phyloP scores from a whole-genome alignment of 1,140 invertebrate species.

The Drosophila chauvacae region DNA sequence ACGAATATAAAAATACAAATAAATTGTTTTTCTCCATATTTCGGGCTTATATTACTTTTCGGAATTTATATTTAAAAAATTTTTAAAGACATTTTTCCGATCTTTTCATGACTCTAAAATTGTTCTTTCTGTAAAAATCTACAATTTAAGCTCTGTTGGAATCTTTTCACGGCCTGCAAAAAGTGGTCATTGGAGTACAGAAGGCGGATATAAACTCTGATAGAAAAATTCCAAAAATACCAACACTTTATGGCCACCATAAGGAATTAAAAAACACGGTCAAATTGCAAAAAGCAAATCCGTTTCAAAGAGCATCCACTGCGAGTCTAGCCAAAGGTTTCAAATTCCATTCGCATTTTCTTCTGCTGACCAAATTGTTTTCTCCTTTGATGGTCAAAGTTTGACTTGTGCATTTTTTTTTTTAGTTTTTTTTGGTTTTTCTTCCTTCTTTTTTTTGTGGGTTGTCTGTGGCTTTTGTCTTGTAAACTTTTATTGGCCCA shows the following conservation, averaged over 20 bases:
- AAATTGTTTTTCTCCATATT: too few relatives aligned
- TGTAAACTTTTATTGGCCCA: slow-evolving; percentile 80
- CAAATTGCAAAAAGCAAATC: slow-evolving; percentile 22
- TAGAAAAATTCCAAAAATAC: slow-evolving; percentile 11
- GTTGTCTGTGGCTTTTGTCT: slow-evolving; percentile 50
- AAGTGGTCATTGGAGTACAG: not conserved
- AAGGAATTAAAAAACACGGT: slow-evolving; percentile 14
- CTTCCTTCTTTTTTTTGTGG: slow-evolving; percentile 7
- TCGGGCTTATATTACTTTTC: too few relatives aligned
- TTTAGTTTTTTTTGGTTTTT: not conserved
- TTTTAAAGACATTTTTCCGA: too few relatives aligned
- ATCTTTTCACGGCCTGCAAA: slow-evolving; percentile 1
- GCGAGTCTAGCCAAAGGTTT: slow-evolving; percentile 27
- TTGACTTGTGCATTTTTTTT: slow-evolving; percentile 26
- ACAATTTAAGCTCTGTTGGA: not conserved
- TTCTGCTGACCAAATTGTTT: slow-evolving; percentile 33
- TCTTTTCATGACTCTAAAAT: not conserved
- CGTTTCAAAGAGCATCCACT: slow-evolving; percentile 34
- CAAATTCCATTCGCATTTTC: slow-evolving; percentile 34
- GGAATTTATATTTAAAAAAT: too few relatives aligned
- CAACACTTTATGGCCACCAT: slow-evolving; percentile 24
- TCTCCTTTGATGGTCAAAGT: slow-evolving; percentile 35
- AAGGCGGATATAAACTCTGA: not conserved
- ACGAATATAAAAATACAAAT: too few relatives aligned
- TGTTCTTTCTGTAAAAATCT: not conserved